Conservation (phyloP, 2,797 vertebrate species). For the Amazona finschi region DNA sequence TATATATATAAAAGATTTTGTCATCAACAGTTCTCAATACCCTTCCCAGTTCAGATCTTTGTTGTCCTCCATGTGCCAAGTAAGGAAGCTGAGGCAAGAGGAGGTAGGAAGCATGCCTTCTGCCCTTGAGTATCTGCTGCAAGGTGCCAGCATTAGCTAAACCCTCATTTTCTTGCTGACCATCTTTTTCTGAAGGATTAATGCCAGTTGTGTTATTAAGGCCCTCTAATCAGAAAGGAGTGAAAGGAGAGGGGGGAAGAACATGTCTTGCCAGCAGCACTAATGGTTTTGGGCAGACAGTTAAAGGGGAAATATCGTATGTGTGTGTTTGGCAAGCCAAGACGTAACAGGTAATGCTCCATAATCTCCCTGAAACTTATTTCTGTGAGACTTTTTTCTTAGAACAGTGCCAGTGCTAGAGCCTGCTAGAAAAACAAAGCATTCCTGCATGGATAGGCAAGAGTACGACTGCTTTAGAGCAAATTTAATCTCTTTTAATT, state of each 20-base stretch:
- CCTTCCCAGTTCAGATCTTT: neutral
- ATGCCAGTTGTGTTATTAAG: neutral
- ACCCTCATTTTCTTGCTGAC: neutral
- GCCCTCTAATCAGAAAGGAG: neutral
- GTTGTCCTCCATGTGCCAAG: neutral
- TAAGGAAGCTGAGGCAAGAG: neutral
- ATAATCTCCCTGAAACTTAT: neutral
- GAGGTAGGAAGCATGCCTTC: neutral
- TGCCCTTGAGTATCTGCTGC: neutral
- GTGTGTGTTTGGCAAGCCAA: neutral
- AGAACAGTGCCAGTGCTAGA: neutral
- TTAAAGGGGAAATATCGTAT: neutral
- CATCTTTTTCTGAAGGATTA: neutral
- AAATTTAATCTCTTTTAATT: neutral
- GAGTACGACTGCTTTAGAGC: neutral
- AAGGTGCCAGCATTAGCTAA: neutral
- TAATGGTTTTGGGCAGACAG: neutral
- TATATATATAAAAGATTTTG: neutral
- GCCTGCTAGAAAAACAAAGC: neutral
- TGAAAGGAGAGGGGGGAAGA: neutral
- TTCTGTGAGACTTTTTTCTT: neutral
- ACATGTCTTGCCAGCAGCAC: neutral
- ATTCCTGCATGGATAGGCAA: neutral
- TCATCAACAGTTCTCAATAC: neutral
- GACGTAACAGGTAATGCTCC: neutral